Evolutionary conservation across 2,113 vertebrate genomes (phyloP).

Genomic region (Amazona vittata): DNA sequence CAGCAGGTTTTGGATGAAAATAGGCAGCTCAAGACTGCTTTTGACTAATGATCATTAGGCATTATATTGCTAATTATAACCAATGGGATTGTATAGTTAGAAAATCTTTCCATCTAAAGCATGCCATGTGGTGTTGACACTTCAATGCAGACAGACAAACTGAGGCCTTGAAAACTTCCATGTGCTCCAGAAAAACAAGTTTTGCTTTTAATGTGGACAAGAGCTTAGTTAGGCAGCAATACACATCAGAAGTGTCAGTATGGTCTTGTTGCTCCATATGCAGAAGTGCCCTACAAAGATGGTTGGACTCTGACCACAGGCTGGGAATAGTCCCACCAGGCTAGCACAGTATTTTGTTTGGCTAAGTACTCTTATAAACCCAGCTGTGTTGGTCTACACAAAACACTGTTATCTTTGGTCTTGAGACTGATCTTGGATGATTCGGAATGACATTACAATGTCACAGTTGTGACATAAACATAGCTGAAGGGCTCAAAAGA

Average conservation of each 20-base stretch:
- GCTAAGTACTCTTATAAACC: neutral
- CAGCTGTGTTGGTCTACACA: neutral
- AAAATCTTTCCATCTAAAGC: neutral
- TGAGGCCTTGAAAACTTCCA: neutral
- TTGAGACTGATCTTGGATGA: neutral
- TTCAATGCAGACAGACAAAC: neutral
- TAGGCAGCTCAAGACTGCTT: conserved; percentile 2
- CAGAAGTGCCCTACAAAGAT: neutral
- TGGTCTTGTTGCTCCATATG: rapidly evolving
- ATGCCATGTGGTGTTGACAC: neutral
- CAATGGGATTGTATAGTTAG: neutral
- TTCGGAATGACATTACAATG: neutral
- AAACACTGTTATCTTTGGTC: neutral
- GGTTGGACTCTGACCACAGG: neutral
- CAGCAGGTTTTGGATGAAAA: conserved; percentile 38
- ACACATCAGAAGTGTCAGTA: neutral
- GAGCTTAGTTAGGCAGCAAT: neutral
- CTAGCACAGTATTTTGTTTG: neutral
- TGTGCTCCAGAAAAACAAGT: neutral
- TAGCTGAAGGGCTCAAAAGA: neutral
- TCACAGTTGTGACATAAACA: neutral
- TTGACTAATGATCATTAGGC: conserved; percentile 9
- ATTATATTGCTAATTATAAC: conserved; percentile 38
- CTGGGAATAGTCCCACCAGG: neutral
- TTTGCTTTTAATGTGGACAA: neutral